Conservation (phyloP, 2,797 vertebrate species). For the Anabacerthia variegaticeps region DNA sequence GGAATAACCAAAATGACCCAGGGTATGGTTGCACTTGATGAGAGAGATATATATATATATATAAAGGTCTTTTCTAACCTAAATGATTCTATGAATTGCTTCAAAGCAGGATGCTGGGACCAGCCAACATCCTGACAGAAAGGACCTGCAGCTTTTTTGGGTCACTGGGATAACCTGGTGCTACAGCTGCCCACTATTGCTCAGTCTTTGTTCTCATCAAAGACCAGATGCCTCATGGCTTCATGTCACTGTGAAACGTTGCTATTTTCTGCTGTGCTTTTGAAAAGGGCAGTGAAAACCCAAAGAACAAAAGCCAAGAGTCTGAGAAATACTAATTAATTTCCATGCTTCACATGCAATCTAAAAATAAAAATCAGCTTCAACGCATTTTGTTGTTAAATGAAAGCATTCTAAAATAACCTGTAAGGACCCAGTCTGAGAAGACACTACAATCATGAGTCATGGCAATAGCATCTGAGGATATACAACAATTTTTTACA, state of each 20-base stretch:
- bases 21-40: background rate
- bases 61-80: background rate
- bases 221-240: background rate
- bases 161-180: background rate
- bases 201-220: background rate
- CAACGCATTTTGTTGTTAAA: background rate
- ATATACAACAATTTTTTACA: background rate
- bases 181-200: background rate
- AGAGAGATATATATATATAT: no score
- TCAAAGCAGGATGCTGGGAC: background rate
- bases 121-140: background rate
- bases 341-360: background rate
- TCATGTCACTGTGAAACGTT: background rate
- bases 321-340: constrained; percentile 7
- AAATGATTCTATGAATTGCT: background rate
- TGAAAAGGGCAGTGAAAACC: background rate
- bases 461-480: background rate
- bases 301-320: background rate
- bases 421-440: background rate
- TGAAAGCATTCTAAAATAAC: constrained; percentile 1
- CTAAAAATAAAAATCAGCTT: constrained; percentile 33
- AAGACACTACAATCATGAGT: background rate
- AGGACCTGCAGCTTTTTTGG: background rate
- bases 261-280: background rate
- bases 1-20: background rate